Percentiles rank a stretch among this genome's conserved stretches.
phyloP scores from a whole-genome alignment of 2,888 invertebrate species.

The Zygothrica quintamaculata region DNA sequence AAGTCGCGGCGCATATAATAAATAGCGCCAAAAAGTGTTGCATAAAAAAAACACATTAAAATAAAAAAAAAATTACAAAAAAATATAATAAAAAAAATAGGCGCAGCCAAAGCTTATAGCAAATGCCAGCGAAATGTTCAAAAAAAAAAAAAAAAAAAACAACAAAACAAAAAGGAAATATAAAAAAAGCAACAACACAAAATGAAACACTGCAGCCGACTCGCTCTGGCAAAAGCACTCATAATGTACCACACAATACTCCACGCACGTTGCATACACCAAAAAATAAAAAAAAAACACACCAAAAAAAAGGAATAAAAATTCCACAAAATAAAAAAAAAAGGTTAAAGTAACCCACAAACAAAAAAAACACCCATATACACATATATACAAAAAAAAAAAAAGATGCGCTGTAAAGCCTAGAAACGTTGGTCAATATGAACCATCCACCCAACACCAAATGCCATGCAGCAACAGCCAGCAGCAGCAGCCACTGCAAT shows the following conservation, averaged over 20 bases:
- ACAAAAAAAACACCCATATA: no score
- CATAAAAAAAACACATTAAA: slow-evolving; percentile 19
- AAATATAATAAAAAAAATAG: slow-evolving; percentile 4
- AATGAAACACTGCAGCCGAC: slow-evolving; percentile 56
- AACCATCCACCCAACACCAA: background rate
- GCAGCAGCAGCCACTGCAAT: slow-evolving; percentile 35
- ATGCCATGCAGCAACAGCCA: background rate
- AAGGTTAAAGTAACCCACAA: slow-evolving; percentile 47
- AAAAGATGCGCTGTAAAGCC: slow-evolving; percentile 36
- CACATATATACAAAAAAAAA: slow-evolving; percentile 24
- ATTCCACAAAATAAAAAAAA: slow-evolving; percentile 21
- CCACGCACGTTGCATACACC: slow-evolving; percentile 31
- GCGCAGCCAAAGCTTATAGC: slow-evolving; percentile 15
- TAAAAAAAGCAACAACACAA: slow-evolving; percentile 4
- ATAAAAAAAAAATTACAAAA: background rate
- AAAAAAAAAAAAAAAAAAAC: slow-evolving; percentile 37
- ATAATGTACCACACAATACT: slow-evolving; percentile 43
- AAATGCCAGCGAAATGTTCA: slow-evolving; percentile 32
- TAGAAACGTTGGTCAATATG: slow-evolving; percentile 13
- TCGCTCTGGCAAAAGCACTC: slow-evolving; percentile 62
- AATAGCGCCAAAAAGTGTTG: slow-evolving; percentile 57
- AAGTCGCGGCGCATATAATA: slow-evolving; percentile 72
- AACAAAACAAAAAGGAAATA: slow-evolving; percentile 14
- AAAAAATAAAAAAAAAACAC: slow-evolving; percentile 48
- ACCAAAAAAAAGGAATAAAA: slow-evolving; percentile 12